Evolutionary conservation across 2,888 invertebrate species (phyloP).

Genomic region (Lapara coniferarum): DNA sequence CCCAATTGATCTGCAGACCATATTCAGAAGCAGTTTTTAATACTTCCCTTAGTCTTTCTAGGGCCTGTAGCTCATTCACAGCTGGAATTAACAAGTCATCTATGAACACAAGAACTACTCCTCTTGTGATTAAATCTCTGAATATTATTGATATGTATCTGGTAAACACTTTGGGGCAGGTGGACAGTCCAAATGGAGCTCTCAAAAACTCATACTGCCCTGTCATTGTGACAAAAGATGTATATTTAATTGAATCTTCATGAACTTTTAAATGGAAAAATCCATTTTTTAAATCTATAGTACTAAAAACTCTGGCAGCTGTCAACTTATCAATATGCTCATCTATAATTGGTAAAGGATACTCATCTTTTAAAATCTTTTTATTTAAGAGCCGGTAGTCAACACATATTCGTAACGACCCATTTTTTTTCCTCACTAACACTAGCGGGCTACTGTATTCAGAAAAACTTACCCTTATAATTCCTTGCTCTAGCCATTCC

Average conservation of each 20-base stretch:
- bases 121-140: constrained; percentile 33
- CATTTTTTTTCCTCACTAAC: constrained; percentile 34
- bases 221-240: constrained; percentile 55
- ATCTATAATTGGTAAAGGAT: constrained; percentile 30
- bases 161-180: constrained; percentile 1
- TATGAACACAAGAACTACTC: constrained; percentile 28
- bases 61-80: constrained; percentile 31
- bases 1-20: constrained; percentile 39
- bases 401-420: constrained; percentile 31
- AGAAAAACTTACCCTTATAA: constrained; percentile 34
- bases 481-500: constrained; percentile 33
- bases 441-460: constrained; percentile 36
- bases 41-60: constrained; percentile 29
- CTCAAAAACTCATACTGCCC: constrained; percentile 41
- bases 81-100: constrained; percentile 41
- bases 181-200: constrained; percentile 32
- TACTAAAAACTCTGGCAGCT: constrained; percentile 28
- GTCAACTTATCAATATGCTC: constrained; percentile 27
- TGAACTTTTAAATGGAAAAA: neutral
- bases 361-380: constrained; percentile 36
- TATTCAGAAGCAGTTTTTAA: constrained; percentile 34
- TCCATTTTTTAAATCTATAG: constrained; percentile 24
- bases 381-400: constrained; percentile 35
- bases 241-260: constrained; percentile 37
- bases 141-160: constrained; percentile 38